Conservation (phyloP, 2,888 invertebrate species). For the Drosophila koepferae region DNA sequence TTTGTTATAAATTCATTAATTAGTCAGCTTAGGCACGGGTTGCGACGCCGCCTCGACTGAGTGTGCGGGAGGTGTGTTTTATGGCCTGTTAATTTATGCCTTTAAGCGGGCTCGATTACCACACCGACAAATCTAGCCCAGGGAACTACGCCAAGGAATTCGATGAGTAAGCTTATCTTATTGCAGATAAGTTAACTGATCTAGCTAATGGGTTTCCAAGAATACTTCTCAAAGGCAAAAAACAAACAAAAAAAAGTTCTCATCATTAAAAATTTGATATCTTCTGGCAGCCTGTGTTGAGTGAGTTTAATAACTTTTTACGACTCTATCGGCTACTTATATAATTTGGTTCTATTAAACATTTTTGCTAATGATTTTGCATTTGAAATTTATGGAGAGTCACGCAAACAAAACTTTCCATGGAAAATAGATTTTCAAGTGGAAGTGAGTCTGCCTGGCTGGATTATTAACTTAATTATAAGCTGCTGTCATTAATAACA, state of each 20-base stretch:
- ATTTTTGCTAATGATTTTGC: conserved; percentile 24
- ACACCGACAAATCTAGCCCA: conserved; percentile 33
- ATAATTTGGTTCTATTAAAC: conserved; percentile 1
- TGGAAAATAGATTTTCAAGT: conserved; percentile 39
- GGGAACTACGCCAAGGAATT: conserved; percentile 5
- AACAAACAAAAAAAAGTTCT: not conserved
- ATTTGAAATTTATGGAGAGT: conserved; percentile 21
- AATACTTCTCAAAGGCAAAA: not conserved
- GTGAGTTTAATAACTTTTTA: conserved; percentile 6
- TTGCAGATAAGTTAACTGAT: not conserved
- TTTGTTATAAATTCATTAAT: conserved; percentile 66
- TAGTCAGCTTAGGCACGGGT: conserved; percentile 36
- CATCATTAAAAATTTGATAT: not conserved
- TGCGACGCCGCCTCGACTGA: conserved; percentile 9
- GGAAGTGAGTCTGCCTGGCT: conserved; percentile 20
- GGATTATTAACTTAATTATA: conserved; percentile 68
- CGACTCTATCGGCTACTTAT: conserved; percentile 3
- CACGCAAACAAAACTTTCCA: conserved; percentile 52
- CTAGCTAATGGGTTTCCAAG: not conserved
- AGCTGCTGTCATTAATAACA: conserved; percentile 61
- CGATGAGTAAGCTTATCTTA: conserved; percentile 10
- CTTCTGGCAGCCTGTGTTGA: not conserved
- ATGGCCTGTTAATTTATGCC: conserved; percentile 50
- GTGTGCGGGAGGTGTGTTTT: conserved; percentile 43
- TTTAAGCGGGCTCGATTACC: conserved; percentile 16